Evolutionary conservation across 2,888 invertebrate species (phyloP), one percentile per base, ranked within the genome.

Genomic region (Rhodophaea formosa): DNA sequence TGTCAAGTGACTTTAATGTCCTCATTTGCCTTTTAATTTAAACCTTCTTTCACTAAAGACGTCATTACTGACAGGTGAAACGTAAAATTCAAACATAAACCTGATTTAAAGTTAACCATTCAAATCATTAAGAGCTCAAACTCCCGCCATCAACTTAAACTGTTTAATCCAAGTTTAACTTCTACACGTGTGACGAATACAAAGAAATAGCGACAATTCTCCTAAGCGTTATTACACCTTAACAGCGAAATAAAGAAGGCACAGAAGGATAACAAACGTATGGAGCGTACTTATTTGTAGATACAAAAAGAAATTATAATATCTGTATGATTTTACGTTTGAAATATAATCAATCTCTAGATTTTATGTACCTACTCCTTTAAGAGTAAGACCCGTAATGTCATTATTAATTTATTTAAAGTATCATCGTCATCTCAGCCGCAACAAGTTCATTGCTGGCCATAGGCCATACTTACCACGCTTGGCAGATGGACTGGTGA

Each of bases 201-300:
- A 44, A 55, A 56, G 58, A 58, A 57, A 52, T 57, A 30, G 17
- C 35, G 51, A 49, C 43, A 57, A 57, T 59, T 57, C 51, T 45
- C 29, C 44, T 42, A 61, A 56, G 23, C 56, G 61, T 46, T 58
- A 47, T 56, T 58, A 59, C 62, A 60, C 59, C 53, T 54, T 53
- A 53, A 47, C 56, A 12, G 8, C 29, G 30, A 29, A 39, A 12
- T 39, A 39, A 39, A 39, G 39, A 39, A n/a, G 12, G 39, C 5
- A n/a, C 39, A 39, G 39, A 39, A 39, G n/a, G n/a, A 12, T n/a
- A 39, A 10, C 39, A 35, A 35, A 12, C 35, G 12, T 35, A 3
- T 35, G 35, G 8, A 35, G 8, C 8, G 12, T 35, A 10, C 10
- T 35, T 12, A 8, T 6, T 32, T 32, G n/a, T n/a, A n/a, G n/a